Evolutionary conservation across 2,888 invertebrate genomes (phyloP), one percentile per base, ranked within the genome.

Genomic region (Drosophila anomalipes): DNA sequence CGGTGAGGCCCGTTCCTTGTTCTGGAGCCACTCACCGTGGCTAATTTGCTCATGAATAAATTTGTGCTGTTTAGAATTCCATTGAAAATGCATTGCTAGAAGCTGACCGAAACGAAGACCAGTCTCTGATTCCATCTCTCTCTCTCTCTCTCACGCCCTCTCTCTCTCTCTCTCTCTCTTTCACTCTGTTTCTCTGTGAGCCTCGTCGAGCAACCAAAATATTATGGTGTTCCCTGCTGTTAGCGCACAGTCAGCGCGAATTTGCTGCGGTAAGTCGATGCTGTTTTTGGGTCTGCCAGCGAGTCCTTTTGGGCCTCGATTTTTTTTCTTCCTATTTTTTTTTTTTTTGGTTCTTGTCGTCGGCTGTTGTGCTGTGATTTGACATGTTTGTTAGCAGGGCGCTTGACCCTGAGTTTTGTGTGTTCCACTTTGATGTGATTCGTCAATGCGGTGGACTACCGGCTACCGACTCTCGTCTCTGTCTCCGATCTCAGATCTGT

Each of bases 391-490:
- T 91, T 86, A 81, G 87, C 89, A 76, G 80, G 79, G 63, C 62
- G 79, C 87, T 77, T 89, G 87, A 85, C 74, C 69, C 66, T 63
- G 75, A 67, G 58, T 69, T 69, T 60, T 58, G 79, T 58, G 79
- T 89, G 91, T 91, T 91, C 83, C 91, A 91, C 91, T 91, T 91
- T 91, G 91, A 91, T 91, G 82, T 85, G 86, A 91, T 91, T 91
- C 91, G 91, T 91, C 91, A 91, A 81, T 91, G 92, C 83, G 92
- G 92, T 91, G 88, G 79, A 90, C 90, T 83, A 82, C 86, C 78
- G 77, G 83, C 86, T 90, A 89, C 83, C 78, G 84, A 67, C 74
- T 54, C 22, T 32, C 16, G 35, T n/a, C 53, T 64, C 54, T 66
- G 32, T n/a, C 67, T 41, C 22, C 16, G 58, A 60, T 26, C 30